Evolutionary conservation across 2,888 invertebrate species (phyloP), one percentile per base, ranked within the genome.

Genomic region (Meiosimyza platycephala): DNA sequence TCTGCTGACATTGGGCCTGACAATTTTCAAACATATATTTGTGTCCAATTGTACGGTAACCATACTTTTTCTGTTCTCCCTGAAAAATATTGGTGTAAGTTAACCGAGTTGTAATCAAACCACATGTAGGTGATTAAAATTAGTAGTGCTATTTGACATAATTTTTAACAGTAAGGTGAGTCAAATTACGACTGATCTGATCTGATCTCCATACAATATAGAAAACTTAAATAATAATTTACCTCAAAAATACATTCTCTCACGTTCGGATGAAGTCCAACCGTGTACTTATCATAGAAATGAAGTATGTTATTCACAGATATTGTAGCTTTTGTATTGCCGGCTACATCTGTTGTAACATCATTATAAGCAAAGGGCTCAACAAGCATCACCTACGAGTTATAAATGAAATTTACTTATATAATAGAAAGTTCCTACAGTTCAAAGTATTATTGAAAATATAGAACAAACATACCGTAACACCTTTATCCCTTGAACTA

Each of bases 21-120:
- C 87, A 87, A 80, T 87, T 87, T 73, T 84, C 81, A 74, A 81
- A 79, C 81, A 86, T 84, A 75, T 87, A 87, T 60, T 80, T 79
- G 72, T 85, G 83, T 40, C 84, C 86, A 40, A 87, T 75, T 11
- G 84, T 82, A 70, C 82, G 85, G 75, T 82, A 85, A 66, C 83
- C 79, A 1, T 77, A 74, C 50, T 81, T 81, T 22, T 77, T 77
- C 15, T 74, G 80, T 63, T 77, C 78, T 15, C 76, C 65, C 78
- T 78, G 15, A 3, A 72, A 59, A 50, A 11, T 28, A 28, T 28
- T 28, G 28, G 4, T 28, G 28, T 28, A 28, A 28, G 3, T 28
- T 28, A 4, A 28, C 28, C 3, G 28, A 28, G 28, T 28, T 28
- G 28, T 28, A 28, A 28, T 28, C 28, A 28, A 28, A 28, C 3